Percentiles rank a stretch among this genome's conserved stretches.
phyloP scores from a whole-genome alignment of 2,888 invertebrate genomes.

The Ectemnius lituratus region DNA sequence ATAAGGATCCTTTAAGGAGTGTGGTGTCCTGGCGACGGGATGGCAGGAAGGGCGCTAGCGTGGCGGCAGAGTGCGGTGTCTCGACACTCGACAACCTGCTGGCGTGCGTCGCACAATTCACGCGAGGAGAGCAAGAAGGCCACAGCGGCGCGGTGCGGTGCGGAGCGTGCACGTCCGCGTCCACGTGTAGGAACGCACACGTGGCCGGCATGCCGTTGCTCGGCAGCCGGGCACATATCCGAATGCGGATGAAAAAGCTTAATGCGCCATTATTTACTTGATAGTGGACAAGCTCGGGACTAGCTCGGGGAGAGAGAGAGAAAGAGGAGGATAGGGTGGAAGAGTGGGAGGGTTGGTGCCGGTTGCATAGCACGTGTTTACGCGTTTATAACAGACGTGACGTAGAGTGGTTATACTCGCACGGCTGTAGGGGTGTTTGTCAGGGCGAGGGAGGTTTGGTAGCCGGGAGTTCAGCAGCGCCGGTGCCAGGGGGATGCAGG shows the following conservation, averaged over 20 bases:
- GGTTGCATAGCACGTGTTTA: conserved; percentile 74
- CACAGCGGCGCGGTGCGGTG: not conserved
- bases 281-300: conserved; percentile 75
- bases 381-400: conserved; percentile 77
- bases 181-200: conserved; percentile 45
- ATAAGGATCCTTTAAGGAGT: conserved; percentile 50
- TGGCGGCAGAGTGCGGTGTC: not conserved
- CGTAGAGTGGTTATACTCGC: conserved; percentile 68
- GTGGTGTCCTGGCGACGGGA: conserved; percentile 14
- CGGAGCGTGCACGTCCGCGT: conserved; percentile 15
- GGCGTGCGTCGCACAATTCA: conserved; percentile 50
- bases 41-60: conserved; percentile 12
- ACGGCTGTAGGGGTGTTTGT: conserved; percentile 50
- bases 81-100: conserved; percentile 51
- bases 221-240: conserved; percentile 47
- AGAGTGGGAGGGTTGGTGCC: too few species aligned
- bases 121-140: conserved; percentile 8
- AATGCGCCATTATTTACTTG: conserved; percentile 77
- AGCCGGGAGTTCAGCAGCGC: not conserved
- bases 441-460: conserved; percentile 23
- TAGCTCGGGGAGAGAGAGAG: conserved; percentile 18
- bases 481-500: conserved; percentile 26
- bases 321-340: too few species aligned
- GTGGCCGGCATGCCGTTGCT: conserved; percentile 21
- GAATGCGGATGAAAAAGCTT: conserved; percentile 74